Conservation (phyloP, 2,888 invertebrate genomes). For the Plebejus melissa region DNA sequence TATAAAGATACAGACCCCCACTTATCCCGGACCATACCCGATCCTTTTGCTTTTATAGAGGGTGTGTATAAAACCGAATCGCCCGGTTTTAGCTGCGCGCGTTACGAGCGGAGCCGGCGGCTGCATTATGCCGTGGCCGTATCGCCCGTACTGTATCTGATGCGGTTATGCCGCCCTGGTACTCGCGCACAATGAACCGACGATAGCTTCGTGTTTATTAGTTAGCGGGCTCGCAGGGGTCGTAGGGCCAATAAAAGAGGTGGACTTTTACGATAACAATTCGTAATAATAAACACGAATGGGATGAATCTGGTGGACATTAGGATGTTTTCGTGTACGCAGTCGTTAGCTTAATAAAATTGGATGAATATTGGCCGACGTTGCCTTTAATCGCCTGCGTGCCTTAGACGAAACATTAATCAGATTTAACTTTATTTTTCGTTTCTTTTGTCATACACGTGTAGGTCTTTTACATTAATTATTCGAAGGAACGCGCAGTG, state of each 20-base stretch:
- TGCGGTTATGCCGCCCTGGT: slow-evolving; percentile 65
- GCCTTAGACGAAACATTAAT: slow-evolving; percentile 20
- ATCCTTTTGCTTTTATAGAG: slow-evolving; percentile 79
- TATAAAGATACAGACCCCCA: slow-evolving; percentile 78
- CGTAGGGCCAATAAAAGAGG: slow-evolving; percentile 57
- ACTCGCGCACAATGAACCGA: slow-evolving; percentile 66
- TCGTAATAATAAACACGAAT: slow-evolving; percentile 49
- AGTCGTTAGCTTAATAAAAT: slow-evolving; percentile 25
- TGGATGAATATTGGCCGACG: slow-evolving; percentile 24
- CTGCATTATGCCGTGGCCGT: slow-evolving; percentile 51
- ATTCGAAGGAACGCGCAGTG: not conserved
- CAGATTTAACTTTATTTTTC: not conserved
- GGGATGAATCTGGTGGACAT: slow-evolving; percentile 36
- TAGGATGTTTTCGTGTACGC: slow-evolving; percentile 27
- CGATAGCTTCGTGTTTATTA: slow-evolving; percentile 59
- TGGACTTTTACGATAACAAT: slow-evolving; percentile 44
- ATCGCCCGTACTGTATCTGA: slow-evolving; percentile 63
- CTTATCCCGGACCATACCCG: slow-evolving; percentile 75
- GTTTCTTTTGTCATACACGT: not conserved
- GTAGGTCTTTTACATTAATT: not conserved
- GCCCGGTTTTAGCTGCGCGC: slow-evolving; percentile 77
- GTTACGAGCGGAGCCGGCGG: slow-evolving; percentile 73
- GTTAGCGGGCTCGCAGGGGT: slow-evolving; percentile 45
- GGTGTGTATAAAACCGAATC: slow-evolving; percentile 79
- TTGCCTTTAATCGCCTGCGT: slow-evolving; percentile 10